Percentiles rank a stretch among this genome's conserved stretches.
Evolutionary conservation across 2,113 vertebrate genomes (phyloP).

Genomic region (Bungarus multicinctus): DNA sequence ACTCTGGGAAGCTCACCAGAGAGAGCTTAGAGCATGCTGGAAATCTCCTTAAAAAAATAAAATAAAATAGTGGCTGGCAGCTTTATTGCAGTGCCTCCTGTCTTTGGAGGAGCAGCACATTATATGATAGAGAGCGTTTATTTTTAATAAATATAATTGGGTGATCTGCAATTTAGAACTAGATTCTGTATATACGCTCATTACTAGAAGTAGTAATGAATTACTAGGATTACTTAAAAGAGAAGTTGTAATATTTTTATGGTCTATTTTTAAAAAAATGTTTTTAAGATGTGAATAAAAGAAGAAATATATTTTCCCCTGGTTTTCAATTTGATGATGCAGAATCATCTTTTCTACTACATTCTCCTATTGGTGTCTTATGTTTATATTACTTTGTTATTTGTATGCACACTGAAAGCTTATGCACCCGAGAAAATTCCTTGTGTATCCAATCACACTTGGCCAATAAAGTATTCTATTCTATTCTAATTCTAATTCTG

Average conservation of each 20-base stretch:
- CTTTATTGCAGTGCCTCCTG: constrained; percentile 60
- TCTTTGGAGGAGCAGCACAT: constrained; percentile 63
- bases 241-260: constrained; percentile 62
- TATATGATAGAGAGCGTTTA: constrained; percentile 64
- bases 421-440: neutral
- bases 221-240: constrained; percentile 53
- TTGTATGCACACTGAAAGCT: neutral
- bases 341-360: constrained; percentile 19
- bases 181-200: constrained; percentile 61
- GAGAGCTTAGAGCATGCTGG: constrained; percentile 58
- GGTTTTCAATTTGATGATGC: constrained; percentile 61
- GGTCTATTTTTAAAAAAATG: constrained; percentile 64
- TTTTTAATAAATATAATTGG: constrained; percentile 68
- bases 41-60: constrained; percentile 62
- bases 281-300: constrained; percentile 56
- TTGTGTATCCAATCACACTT: too few species aligned
- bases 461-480: too few species aligned
- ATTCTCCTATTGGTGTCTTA: neutral
- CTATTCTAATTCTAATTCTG: neutral
- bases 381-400: neutral
- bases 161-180: constrained; percentile 61
- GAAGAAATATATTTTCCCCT: constrained; percentile 56
- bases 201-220: constrained; percentile 56
- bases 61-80: constrained; percentile 69
- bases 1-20: constrained; percentile 60